Base-by-base conservation (phyloP, 2,113 vertebrate species). In the Furnarius figulus region DNA sequence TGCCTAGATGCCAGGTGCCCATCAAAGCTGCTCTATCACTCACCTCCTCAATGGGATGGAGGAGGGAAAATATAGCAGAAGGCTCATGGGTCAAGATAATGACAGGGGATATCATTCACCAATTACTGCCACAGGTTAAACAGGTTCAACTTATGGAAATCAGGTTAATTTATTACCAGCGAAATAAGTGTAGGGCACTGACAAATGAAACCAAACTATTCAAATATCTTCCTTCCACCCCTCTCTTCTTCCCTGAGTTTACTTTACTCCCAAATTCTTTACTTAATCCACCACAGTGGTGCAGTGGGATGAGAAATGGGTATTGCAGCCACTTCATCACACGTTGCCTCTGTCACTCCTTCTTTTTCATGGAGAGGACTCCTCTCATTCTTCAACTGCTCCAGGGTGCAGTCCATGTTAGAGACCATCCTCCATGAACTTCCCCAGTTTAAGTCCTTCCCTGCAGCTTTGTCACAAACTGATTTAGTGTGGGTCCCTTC, bases 261-360 rank as follows among this genome's bases (percentile, higher is more conserved):
- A 19, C 9, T 39, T 66, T 33, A 47, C 33, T 35, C 7, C 10
- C 46, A 23, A 61, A 21, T 9, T 40, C 24, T 78, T 35, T n/a
- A n/a, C 30, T 61, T 75, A 46, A 14, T 39, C 13, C 59, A 14
- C 4, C 0, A 0, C 40, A 55, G n/a, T 25, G 10, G 6, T n/a
- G 20, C 24, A 61, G 16, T 12, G 13, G 30, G 39, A 62, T 68
- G 14, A 47, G n/a, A 67, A 68, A 47, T 35, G 14, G 30, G 9
- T 14, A 0, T 25, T 75, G 20, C 8, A 4, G 27, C 47, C 21
- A 18, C 7, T 27, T 61, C n/a, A 53, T 39, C 15, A 21, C 15
- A 40, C 0, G 0, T 23, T 19, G 14, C 53, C 23, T 46, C 33
- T 68, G 8, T 13, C 1, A 1, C 0, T 0, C 46, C 28, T 46